Evolutionary conservation across 2,113 vertebrate species (phyloP).

Genomic region (Formicarius rufipectus): DNA sequence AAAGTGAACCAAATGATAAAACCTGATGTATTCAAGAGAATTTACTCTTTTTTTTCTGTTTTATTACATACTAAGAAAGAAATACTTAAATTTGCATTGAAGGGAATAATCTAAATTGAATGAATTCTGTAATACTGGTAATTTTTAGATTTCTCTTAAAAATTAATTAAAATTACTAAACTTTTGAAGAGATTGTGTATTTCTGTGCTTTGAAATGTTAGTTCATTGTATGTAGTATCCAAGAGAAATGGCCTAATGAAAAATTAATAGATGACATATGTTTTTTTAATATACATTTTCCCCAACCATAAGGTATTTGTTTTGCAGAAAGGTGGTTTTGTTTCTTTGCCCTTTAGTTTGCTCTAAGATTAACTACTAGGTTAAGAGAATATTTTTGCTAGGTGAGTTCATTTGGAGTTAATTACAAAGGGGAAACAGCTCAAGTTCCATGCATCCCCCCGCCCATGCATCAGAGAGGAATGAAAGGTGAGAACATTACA

Average conservation of each 20-base stretch:
- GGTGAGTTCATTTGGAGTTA: neutral
- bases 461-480: neutral
- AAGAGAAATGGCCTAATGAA: neutral
- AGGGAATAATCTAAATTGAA: neutral
- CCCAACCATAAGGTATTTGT: neutral
- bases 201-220: neutral
- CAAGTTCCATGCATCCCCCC: neutral
- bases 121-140: neutral
- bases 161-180: neutral
- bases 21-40: neutral
- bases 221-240: neutral
- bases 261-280: neutral
- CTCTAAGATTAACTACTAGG: neutral
- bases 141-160: neutral
- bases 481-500: neutral
- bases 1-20: neutral
- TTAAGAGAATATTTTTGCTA: neutral
- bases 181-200: neutral
- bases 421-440: neutral
- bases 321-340: neutral
- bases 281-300: neutral
- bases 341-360: neutral
- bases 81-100: neutral
- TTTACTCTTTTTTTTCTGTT: neutral
- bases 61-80: neutral